Evolutionary conservation across 1,140 invertebrate species (phyloP), one percentile per base, ranked within the genome.

Genomic region (Drosophila baimaii): DNA sequence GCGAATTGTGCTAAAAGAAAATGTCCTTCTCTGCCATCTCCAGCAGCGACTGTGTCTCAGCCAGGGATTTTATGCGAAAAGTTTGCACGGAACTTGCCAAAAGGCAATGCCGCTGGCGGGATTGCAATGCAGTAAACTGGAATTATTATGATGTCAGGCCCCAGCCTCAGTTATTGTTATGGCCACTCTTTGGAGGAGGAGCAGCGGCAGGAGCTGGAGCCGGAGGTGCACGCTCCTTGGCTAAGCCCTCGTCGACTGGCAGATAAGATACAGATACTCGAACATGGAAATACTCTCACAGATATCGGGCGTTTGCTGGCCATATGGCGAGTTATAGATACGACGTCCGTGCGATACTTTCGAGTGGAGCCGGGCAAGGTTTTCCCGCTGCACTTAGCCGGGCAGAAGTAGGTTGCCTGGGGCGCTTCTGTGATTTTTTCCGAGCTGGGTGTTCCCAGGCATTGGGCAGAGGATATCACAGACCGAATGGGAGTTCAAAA

Each of bases 1-100:
- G 77, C 47, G 86, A 88, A 88, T 88, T 89, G 77, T 89, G 84
- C 84, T 83, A 73, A 89, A 89, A 89, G 85, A 89, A 89, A 89
- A 78, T 89, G 77, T 84, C 80, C 80, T 85, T 81, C 39, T 70
- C 75, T 65, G 39, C 27, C 56, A 58, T 63, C 43, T 43, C 29
- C 19, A 43, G 23, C 19, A 46, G 23, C 31, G n/a, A 54, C 62
- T 56, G 75, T 54, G 75, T 54, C 37, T 61, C 62, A 49, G 23
- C 31, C 59, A 76, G 70, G 73, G 70, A 78, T 88, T 90, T 90
- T 77, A 90, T 90, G 86, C 35, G 88, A 81, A 90, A 90, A 90
- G 71, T 90, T 83, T 64, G 9, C 35, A 0, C 21, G 3, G 62
- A 81, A 79, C 77, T 82, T 76, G 76, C 59, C 79, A 88, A 86